Evolutionary conservation across 2,888 invertebrate genomes (phyloP), one percentile per base, ranked within the genome.

Genomic region (Catocala sponsa): DNA sequence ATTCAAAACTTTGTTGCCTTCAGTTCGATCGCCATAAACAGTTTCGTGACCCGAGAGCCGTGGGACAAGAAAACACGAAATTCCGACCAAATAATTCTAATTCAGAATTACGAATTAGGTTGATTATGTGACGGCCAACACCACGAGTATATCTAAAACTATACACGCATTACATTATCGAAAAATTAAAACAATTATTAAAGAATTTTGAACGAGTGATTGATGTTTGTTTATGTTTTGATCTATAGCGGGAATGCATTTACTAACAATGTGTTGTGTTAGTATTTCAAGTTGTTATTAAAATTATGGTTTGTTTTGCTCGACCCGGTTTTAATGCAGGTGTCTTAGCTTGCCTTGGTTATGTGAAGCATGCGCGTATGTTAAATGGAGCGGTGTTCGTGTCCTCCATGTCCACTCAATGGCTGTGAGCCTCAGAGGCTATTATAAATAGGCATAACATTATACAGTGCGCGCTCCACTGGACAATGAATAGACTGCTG

Each of bases 391-490:
- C 91, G 91, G 73, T 77, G 75, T 83, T 79, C 78, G 70, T 80
- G 91, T 85, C 88, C 91, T 88, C 89, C 80, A 85, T 91, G 86
- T 81, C 90, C 87, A 89, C 79, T 91, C 84, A 89, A 88, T 89
- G 88, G 83, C 80, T 84, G 84, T 81, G 79, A 82, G 79, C 74
- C 82, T 82, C 83, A 75, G 71, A 66, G 73, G 74, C 78, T 65
- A 79, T 79, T 85, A 83, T 84, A 81, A 81, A 84, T 85, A 84
- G 84, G 71, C 67, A 74, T 60, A 59, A 65, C 68, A 79, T 76
- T 76, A 81, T 74, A 73, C 70, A 64, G 61, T 65, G 78, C 67
- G 62, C 80, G 72, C 71, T 78, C 64, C 67, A 69, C 65, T 78
- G 81, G 73, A 74, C 76, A 76, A 73, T 79, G 62, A 68, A 76